A percentile compares a stretch with the other conserved stretches of the same genome.
Evolutionary conservation across 1,140 invertebrate species (phyloP).

Genomic region (Musca vetustissima): DNA sequence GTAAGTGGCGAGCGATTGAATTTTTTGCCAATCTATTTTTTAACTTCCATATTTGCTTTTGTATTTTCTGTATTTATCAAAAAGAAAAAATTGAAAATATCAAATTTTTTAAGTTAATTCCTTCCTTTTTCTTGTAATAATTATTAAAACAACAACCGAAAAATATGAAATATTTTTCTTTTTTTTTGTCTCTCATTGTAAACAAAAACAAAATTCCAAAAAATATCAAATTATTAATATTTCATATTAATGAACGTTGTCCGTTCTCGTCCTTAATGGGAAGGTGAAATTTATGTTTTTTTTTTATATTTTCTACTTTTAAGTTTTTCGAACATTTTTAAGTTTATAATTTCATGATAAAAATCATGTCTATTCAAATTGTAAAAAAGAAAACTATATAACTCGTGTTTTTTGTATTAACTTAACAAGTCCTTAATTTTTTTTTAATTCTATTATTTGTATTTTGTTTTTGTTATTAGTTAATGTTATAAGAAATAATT

Average conservation of each 20-base stretch:
- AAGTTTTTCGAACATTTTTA: background rate
- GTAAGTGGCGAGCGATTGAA: slow-evolving; percentile 62
- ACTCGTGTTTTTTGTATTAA: background rate
- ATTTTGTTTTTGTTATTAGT: background rate
- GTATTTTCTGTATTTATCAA: background rate
- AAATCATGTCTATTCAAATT: slow-evolving; percentile 6
- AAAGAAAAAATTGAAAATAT: no score
- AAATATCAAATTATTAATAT: slow-evolving; percentile 10
- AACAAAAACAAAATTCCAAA: background rate
- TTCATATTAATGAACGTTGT: slow-evolving; percentile 13
- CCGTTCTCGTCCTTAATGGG: slow-evolving; percentile 16
- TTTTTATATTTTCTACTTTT: slow-evolving; percentile 21
- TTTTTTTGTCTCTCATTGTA: slow-evolving; percentile 15
- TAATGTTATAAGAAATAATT: background rate
- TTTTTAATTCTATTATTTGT: no score
- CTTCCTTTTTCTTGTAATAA: slow-evolving; percentile 21
- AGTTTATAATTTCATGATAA: background rate
- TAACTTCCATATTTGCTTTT: slow-evolving; percentile 4
- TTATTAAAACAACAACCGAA: background rate
- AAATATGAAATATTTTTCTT: background rate
- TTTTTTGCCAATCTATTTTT: background rate
- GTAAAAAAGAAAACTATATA: slow-evolving; percentile 2
- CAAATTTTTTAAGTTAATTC: slow-evolving; percentile 13
- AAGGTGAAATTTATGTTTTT: slow-evolving; percentile 13
- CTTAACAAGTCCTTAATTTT: background rate